phyloP scores from a whole-genome alignment of 2,113 vertebrate genomes.

The Chaetorhynchus papuensis region DNA sequence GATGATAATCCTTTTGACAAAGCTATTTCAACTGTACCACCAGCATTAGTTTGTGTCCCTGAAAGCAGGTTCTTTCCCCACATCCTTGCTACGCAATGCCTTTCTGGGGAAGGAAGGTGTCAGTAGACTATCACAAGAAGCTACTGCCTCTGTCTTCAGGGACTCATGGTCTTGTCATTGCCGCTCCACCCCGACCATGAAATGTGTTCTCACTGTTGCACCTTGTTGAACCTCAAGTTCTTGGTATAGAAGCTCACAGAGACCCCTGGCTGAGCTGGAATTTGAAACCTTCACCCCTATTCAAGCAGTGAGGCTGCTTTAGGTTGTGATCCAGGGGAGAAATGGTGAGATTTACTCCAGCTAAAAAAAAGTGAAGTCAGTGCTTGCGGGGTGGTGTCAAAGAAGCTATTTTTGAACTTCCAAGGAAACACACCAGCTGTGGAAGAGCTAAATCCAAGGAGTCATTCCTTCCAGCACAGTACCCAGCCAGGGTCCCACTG shows the following conservation, averaged over 20 bases:
- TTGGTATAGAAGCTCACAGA: neutral
- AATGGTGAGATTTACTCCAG: neutral
- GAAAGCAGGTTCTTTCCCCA: neutral
- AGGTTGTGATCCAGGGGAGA: neutral
- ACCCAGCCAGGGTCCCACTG: neutral
- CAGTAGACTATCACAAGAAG: neutral
- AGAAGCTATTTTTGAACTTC: neutral
- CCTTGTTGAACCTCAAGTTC: neutral
- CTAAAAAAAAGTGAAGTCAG: neutral
- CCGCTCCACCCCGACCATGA: neutral
- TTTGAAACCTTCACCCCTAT: neutral
- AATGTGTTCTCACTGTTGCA: neutral
- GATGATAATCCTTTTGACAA: neutral
- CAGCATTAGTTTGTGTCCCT: neutral
- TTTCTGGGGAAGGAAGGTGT: neutral
- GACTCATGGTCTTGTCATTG: neutral
- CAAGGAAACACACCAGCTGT: neutral
- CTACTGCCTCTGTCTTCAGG: neutral
- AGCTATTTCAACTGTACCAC: neutral
- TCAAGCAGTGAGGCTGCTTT: neutral
- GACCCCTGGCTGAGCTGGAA: neutral
- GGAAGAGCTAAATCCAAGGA: neutral
- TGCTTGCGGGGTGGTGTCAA: neutral
- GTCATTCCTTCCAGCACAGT: neutral
- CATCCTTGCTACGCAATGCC: neutral